Conservation (phyloP, 1,140 invertebrate species). For the Schlechtendalia chinensis region DNA sequence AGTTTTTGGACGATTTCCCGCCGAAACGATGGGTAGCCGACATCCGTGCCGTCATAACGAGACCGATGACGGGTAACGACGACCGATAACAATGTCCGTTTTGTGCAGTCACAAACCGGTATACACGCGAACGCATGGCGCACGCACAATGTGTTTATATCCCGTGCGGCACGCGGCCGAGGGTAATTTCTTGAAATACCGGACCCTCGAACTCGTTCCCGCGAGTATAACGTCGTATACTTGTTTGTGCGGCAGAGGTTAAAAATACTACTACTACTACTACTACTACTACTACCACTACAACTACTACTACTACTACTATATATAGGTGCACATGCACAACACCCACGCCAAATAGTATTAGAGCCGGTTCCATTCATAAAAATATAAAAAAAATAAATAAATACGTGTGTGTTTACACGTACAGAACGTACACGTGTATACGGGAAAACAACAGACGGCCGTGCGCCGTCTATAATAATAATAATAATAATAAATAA, state of each 20-base stretch:
- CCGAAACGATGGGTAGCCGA: too few relatives aligned
- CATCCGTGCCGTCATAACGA: too few relatives aligned
- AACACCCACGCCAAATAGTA: constrained; percentile 30
- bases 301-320: neutral
- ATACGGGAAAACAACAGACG: neutral
- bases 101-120: constrained; percentile 25
- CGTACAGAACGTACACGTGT: neutral
- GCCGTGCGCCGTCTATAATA: neutral
- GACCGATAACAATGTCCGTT: constrained; percentile 3
- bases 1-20: too few relatives aligned
- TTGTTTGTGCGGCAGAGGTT: constrained; percentile 25
- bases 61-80: too few relatives aligned
- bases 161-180: constrained; percentile 36
- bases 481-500: too few relatives aligned
- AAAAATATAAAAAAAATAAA: neutral
- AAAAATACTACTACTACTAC: constrained; percentile 39
- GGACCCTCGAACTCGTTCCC: constrained; percentile 43
- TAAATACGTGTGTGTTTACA: neutral
- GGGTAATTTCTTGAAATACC: constrained; percentile 49
- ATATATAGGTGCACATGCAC: constrained; percentile 27
- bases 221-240: neutral
- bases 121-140: neutral
- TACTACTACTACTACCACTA: constrained; percentile 7
- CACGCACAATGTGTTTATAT: neutral
- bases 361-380: constrained; percentile 44